These are phyloP conservation scores for Psammodynastes pulverulentus DNA, from an alignment of 2,113 vertebrate species.

Conservation along the genomic window DNA sequence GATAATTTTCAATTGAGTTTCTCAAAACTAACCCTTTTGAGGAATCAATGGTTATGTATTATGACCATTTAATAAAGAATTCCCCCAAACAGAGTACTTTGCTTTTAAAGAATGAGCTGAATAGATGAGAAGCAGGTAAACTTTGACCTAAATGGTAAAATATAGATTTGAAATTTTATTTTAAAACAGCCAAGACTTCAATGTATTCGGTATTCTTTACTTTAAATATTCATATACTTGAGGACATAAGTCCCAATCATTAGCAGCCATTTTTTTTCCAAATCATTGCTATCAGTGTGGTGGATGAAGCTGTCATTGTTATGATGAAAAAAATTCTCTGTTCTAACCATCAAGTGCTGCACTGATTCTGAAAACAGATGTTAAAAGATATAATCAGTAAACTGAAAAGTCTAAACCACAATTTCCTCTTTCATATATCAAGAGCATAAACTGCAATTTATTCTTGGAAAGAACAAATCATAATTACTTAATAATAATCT, in stretches of 20 bases:
- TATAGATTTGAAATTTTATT: not conserved
- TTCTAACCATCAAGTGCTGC: not conserved
- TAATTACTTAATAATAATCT: not conserved
- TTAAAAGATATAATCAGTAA: not conserved
- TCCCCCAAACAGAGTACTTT: not conserved
- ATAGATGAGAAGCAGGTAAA: not conserved
- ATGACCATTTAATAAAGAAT: not conserved
- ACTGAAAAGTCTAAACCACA: not conserved
- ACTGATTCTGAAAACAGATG: slow-evolving; percentile 6
- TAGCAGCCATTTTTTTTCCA: not conserved
- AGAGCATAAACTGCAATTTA: not conserved
- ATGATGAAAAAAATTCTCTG: not conserved
- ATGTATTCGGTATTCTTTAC: not conserved
- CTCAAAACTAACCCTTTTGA: not conserved
- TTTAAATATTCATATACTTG: not conserved
- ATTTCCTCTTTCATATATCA: not conserved
- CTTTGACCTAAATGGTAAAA: not conserved
- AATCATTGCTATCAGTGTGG: not conserved
- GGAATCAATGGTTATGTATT: not conserved
- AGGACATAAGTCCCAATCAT: not conserved
- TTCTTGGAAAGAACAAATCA: not conserved
- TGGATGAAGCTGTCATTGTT: not conserved
- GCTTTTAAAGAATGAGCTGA: not conserved
- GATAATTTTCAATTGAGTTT: not conserved
- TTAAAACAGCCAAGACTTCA: not conserved